Evolutionary conservation across 2,797 vertebrate genomes (phyloP), one percentile per base, ranked within the genome.

Genomic region (Sarcophilus harrisii): DNA sequence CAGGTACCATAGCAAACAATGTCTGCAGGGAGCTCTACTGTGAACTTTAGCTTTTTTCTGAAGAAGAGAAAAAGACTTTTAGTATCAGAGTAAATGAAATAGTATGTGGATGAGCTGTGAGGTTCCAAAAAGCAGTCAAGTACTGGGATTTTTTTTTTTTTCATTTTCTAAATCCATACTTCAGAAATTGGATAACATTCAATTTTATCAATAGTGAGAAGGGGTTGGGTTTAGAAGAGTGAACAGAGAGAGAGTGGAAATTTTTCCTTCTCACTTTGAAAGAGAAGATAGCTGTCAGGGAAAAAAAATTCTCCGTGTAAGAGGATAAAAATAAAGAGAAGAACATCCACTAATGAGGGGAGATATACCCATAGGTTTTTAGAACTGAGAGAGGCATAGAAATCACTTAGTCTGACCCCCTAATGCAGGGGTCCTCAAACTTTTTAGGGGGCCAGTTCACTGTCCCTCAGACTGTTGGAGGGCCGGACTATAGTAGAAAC

Each of bases 41-140:
- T 28, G 5, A 0, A 0, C 90, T 57, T 45, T 0, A 13, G 66
- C 49, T 45, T 32, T 66, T 92, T 21, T 66, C 32, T 9, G 38
- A 1, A 54, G 59, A n/a, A 24, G 38, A 73, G 10, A 57, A 45
- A 81, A 0, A 4, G 93, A 93, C 92, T 97, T 55, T 94, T 90
- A 62, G 96, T 3, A 2, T 90, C 94, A 94, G 94, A 97, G 81
- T 94, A 95, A 97, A 95, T 3, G 14, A n/a, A 96, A 94, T 49
- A 93, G 81, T 60, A 93, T 62, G 81, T 0, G 28, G 58, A 96
- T 89, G 95, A 95, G 96, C 93, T 92, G 92, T 95, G 91, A 97
- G 94, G 95, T 97, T 95, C 90, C 91, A 27, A n/a, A 58, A 90
- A 58, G 30, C 92, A 45, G 30, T 12, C 81, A n/a, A 27, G 62